Evolutionary conservation across 1,140 invertebrate genomes (phyloP), one percentile per base, ranked within the genome.

Genomic region (Hylyphantes graminicola): DNA sequence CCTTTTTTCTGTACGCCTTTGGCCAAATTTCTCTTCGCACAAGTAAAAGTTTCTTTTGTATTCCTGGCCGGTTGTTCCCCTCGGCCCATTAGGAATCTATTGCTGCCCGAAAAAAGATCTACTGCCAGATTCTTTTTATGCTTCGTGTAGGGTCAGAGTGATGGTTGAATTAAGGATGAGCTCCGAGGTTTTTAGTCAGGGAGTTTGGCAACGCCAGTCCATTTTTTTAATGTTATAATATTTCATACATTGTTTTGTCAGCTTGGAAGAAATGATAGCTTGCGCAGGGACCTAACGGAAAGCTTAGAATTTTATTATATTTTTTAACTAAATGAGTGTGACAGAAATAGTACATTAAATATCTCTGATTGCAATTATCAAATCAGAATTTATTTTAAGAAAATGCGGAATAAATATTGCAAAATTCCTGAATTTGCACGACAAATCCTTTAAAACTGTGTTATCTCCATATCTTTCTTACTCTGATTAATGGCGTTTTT

Each of bases 141-240:
- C 53, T 76, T 76, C 64, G 13, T 64, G 51, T 76, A 61, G 59
- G 74, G 61, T 76, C 64, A 74, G 19, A 55, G 57, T 55, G 72
- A 57, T 57, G 72, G 53, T 74, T 74, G 74, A 76, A 76, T 76
- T 76, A 76, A 61, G 35, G 74, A 76, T 76, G 74, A 76, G 74
- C 48, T 63, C 50, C 61, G 53, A 76, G 51, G 57, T 35, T 35
- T 35, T 35, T 35, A 35, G 35, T 35, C 35, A 35, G 5, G 35
- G 13, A 51, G 10, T 55, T 76, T 64, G 57, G 21, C 64, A 61
- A 76, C 48, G 63, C 57, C 50, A 50, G 48, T 57, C 50, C 63
- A 63, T 76, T 76, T 61, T 76, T 64, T 55, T 51, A 51, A 51
- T 48, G 50, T n/a, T 48, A 51, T 35, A 67, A 17, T 53, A 12